phyloP scores from a whole-genome alignment of 2,113 vertebrate species.

The Prolemur simus region DNA sequence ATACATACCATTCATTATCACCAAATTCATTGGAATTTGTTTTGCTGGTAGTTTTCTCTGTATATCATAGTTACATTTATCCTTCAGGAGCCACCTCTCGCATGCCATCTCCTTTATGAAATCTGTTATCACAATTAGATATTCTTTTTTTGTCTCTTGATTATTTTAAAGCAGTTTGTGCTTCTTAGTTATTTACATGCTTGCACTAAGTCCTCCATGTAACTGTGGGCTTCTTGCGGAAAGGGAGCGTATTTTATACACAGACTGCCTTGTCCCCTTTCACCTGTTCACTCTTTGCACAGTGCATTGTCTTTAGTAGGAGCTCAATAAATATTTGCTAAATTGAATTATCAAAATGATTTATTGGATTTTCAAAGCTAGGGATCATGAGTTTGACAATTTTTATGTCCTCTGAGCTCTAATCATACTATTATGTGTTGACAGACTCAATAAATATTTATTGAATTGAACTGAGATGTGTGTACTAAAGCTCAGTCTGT shows the following conservation, averaged over 20 bases:
- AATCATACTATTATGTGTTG: constrained; percentile 61
- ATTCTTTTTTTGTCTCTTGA: not conserved
- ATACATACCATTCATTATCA: not conserved
- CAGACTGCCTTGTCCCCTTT: not conserved
- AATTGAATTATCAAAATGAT: constrained; percentile 71
- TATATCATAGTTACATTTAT: not conserved
- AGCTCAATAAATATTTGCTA: constrained; percentile 65
- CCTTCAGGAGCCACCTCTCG: not conserved
- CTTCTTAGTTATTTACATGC: not conserved
- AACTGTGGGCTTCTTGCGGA: not conserved
- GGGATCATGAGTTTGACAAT: constrained; percentile 47
- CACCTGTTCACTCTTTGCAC: not conserved
- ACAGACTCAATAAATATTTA: constrained; percentile 74
- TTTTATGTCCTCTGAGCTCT: constrained; percentile 55
- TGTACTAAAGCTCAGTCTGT: constrained; percentile 54
- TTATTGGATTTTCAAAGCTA: constrained; percentile 69
- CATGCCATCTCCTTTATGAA: not conserved
- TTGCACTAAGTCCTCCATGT: not conserved
- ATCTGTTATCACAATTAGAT: not conserved
- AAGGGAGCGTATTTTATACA: not conserved
- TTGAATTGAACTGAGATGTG: constrained; percentile 62
- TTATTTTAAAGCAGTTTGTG: not conserved
- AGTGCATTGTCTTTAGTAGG: constrained; percentile 22
- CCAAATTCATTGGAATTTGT: not conserved
- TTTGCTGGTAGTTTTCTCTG: not conserved